A percentile compares a stretch with the other conserved stretches of the same genome.
These are phyloP conservation scores for Eilema depressum DNA, from an alignment of 2,888 invertebrate genomes.

Conservation along the genomic window DNA sequence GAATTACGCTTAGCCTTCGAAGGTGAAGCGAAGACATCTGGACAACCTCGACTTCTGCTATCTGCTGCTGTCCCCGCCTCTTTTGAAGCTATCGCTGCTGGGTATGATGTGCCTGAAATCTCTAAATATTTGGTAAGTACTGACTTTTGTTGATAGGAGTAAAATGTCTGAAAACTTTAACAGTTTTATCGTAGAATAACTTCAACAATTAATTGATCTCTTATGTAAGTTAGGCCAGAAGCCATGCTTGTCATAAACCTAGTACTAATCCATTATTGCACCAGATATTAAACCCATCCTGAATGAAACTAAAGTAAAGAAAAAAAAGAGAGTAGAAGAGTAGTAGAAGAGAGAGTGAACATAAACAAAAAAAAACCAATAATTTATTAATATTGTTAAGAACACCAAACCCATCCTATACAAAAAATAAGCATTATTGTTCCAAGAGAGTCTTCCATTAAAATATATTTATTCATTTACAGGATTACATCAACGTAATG, in stretches of 20 bases:
- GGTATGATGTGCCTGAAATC: slow-evolving; percentile 97
- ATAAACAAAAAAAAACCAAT: too few species aligned
- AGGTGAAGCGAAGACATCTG: slow-evolving; percentile 96
- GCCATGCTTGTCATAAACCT: too few species aligned
- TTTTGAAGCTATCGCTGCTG: slow-evolving; percentile 97
- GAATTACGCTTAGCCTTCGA: slow-evolving; percentile 97
- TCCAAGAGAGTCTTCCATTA: too few species aligned
- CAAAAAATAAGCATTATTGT: not conserved
- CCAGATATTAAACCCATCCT: too few species aligned
- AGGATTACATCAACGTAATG: slow-evolving; percentile 97
- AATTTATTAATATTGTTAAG: not conserved
- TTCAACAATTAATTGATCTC: too few species aligned
- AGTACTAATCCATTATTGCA: too few species aligned
- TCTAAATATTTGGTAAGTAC: slow-evolving; percentile 92
- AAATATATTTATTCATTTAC: slow-evolving; percentile 28
- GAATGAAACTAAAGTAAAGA: too few species aligned
- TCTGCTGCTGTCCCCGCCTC: slow-evolving; percentile 97
- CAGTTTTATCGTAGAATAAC: too few species aligned
- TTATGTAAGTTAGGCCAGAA: too few species aligned
- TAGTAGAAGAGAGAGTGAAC: too few species aligned
- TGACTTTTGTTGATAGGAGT: not conserved
- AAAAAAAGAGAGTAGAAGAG: too few species aligned
- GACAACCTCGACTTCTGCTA: slow-evolving; percentile 92
- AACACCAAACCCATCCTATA: not conserved
- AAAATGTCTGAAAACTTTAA: too few species aligned